Base-by-base conservation (phyloP, 1,140 invertebrate species). In the Drosophila kikkawai region DNA sequence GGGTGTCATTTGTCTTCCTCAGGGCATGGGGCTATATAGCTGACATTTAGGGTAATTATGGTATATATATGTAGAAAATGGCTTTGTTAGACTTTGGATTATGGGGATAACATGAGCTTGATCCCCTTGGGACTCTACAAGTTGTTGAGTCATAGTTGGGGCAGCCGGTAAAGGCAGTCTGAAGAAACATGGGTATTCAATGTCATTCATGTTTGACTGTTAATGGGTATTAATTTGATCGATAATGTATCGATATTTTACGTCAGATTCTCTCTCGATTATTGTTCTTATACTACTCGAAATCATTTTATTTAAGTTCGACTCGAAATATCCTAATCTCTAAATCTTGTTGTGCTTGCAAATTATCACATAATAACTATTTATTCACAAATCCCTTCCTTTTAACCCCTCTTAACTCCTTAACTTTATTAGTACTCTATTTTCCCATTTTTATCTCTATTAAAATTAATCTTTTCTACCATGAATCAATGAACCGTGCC, bases 1-100 rank as follows among this genome's bases (percentile, higher is more conserved):
- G 37, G 36, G 47, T 44, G 37, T 73, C 69, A 73, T 74, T 74
- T 73, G 68, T 73, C 70, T 74, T 74, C 45, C 37, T 74, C 45
- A 42, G 22, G 37, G 13, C 44, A 42, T 32, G 34, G 22, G 26
- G 63, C 29, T 69, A 51, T 34, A 69, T 22, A 42, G 68, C 55
- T 50, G 55, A 50, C 36, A 51, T 50, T 60, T 34, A 32, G 29
- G 32, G 64, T 70, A 69, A 70, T 70, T 70, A 70, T 42, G 53
- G 64, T 34, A 12, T 47, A 44, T 3, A 11, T 19, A 48, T 50
- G 26, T 51, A 41, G 63, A 51, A 68, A 45, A 70, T 45, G 17
- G 64, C 45, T 69, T 70, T 55, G 47, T 19, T 55, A 51, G 37
- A n/a, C 67, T 19, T 42, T 22, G 47, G 67, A 55, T 69, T 69